Base-by-base conservation (phyloP, 1,140 invertebrate species). In the Eupristina koningsbergeri region DNA sequence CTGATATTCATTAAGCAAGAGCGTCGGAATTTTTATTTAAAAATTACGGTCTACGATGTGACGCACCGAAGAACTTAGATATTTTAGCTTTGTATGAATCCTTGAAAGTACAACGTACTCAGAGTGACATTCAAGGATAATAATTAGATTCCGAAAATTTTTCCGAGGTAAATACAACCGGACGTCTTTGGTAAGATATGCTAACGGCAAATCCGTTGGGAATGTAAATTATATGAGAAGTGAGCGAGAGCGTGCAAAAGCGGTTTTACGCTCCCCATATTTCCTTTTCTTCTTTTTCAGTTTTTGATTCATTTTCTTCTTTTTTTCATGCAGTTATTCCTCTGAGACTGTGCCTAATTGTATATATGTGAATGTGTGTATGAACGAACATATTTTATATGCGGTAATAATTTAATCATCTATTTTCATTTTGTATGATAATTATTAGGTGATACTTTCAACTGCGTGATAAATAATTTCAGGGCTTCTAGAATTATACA, bases 1-100 rank as follows among this genome's bases (percentile, higher is more conserved):
- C 61, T 81, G 84, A 88, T 87, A 88, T 89, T 89, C 85, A 87
- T 87, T 86, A 87, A 86, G 84, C 76, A 85, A 77, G 63, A 81
- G 76, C 29, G 15, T 34, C 45, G 39, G 58, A 41, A 82, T 78
- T 86, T 85, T 86, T 86, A 86, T 87, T 85, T 84, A 81, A 87
- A 87, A 87, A 63, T 39, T 67, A 3, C 50, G 22, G 47, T 71
- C 79, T 39, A 13, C 47, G 47, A 50, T 2, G 47, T 17, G 7
- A 50, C 47, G 47, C 47, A 15, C 47, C 15, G 13, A 15, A 17
- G 29, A 47, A 58, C 3, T 45, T 36, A 8, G 50, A n/a, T 63
- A 61, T 36, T 45, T 26, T 64, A 31, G 29, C 77, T 75, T 83
- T 86, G 84, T 86, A 86, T 85, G 85, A 88, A 87, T 87, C 81